Conservation (phyloP, 2,888 invertebrate species). For the Napeogenes sylphis region DNA sequence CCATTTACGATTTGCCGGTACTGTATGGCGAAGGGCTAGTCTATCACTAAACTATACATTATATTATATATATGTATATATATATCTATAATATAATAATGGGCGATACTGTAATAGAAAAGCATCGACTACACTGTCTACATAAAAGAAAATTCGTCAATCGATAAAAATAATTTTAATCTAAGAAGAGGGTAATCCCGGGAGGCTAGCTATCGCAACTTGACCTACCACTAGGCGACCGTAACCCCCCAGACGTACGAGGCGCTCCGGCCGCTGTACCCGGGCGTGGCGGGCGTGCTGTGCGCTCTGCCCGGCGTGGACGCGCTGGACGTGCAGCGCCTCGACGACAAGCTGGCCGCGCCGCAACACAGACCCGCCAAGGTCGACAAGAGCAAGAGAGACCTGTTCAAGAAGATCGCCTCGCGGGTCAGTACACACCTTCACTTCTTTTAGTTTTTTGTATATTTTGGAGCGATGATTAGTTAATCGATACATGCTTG, state of each 20-base stretch:
- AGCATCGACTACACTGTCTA: too few relatives aligned
- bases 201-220: too few relatives aligned
- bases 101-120: too few relatives aligned
- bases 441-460: not conserved
- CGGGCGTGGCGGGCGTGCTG: slow-evolving; percentile 82
- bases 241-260: slow-evolving; percentile 79
- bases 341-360: slow-evolving; percentile 89
- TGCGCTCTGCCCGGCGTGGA: slow-evolving; percentile 90
- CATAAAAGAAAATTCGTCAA: too few relatives aligned
- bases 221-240: too few relatives aligned
- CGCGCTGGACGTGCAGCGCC: slow-evolving; percentile 86
- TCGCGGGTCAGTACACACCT: slow-evolving; percentile 78
- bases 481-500: too few relatives aligned
- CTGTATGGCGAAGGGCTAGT: too few relatives aligned
- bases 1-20: too few relatives aligned
- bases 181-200: too few relatives aligned
- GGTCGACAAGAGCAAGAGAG: slow-evolving; percentile 93
- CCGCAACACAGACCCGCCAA: slow-evolving; percentile 82
- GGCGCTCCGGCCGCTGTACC: slow-evolving; percentile 85
- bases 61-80: not conserved
- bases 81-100: too few relatives aligned
- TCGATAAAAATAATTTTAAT: too few relatives aligned
- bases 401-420: slow-evolving; percentile 92
- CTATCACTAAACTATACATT: not conserved
- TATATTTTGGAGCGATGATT: not conserved